These are phyloP conservation scores for Oryzias sinensis DNA, from an alignment of 2,797 vertebrate species.

Conservation along the genomic window DNA sequence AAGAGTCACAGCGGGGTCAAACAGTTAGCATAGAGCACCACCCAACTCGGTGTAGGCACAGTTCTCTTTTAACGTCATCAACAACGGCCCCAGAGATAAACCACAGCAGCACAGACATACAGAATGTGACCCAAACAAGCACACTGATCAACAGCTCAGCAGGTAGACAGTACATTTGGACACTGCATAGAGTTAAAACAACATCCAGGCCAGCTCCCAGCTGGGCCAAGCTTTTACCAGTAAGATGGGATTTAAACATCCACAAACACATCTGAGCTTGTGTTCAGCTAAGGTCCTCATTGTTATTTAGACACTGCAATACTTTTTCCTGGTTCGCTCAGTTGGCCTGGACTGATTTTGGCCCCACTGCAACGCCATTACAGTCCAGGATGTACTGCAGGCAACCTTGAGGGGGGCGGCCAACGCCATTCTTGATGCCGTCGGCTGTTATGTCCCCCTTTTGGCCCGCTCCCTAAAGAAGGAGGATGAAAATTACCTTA, in stretches of 20 bases:
- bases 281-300: constrained; percentile 73
- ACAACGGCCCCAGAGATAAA: constrained; percentile 47
- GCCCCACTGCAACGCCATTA: constrained; percentile 96
- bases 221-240: constrained; percentile 59
- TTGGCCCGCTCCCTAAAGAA: constrained; percentile 81
- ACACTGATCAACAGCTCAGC: constrained; percentile 87
- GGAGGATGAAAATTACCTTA: constrained; percentile 7
- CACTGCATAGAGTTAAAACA: constrained; percentile 92
- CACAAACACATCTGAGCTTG: constrained; percentile 78
- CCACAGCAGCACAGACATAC: constrained; percentile 82
- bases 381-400: constrained; percentile 99
- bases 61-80: constrained; percentile 84
- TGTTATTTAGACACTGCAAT: constrained; percentile 38
- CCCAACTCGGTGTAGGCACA: constrained; percentile 90
- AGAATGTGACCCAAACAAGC: constrained; percentile 85
- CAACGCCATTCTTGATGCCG: constrained; percentile 81
- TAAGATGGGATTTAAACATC: constrained; percentile 75
- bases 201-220: constrained; percentile 87
- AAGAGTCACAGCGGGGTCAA: constrained; percentile 50
- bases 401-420: constrained; percentile 93
- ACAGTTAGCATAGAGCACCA: constrained; percentile 82
- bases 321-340: constrained; percentile 47
- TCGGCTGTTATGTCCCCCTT: constrained; percentile 83
- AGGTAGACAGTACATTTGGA: constrained; percentile 86
- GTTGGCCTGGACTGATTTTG: constrained; percentile 92